Conservation (phyloP, 2,888 invertebrate genomes). For the Nomada hirtipes region DNA sequence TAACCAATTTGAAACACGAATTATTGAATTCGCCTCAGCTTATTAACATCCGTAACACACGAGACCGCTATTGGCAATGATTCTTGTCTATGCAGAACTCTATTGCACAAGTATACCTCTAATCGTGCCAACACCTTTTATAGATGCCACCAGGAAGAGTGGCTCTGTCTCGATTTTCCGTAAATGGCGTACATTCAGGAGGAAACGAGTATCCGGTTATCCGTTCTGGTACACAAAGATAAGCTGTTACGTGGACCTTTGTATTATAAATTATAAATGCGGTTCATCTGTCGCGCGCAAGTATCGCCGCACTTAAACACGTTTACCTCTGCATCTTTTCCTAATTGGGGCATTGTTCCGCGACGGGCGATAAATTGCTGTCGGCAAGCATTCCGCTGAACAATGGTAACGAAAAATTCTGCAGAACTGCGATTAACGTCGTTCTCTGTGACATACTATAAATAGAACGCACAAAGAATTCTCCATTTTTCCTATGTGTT, state of each 20-base stretch:
- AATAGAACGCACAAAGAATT: background rate
- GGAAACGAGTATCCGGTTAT: constrained; percentile 63
- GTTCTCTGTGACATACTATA: background rate
- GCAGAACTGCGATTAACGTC: background rate
- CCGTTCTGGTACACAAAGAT: constrained; percentile 38
- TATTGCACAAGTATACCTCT: constrained; percentile 26
- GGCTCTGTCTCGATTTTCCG: constrained; percentile 39
- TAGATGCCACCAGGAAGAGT: constrained; percentile 45
- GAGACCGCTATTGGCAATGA: constrained; percentile 28
- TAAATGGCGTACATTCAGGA: constrained; percentile 40
- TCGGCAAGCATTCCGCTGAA: background rate
- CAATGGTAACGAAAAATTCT: background rate
- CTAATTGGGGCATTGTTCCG: constrained; percentile 8
- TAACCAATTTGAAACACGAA: background rate
- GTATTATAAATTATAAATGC: constrained; percentile 32
- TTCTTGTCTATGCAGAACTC: constrained; percentile 30
- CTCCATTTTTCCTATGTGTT: constrained; percentile 1
- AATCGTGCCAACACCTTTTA: constrained; percentile 51
- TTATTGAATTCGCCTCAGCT: background rate
- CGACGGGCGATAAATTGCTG: background rate
- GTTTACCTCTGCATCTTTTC: background rate
- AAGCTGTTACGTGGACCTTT: constrained; percentile 45
- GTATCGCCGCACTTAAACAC: background rate
- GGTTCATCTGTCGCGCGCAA: background rate
- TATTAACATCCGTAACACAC: background rate